These are phyloP conservation scores for Zygogramma bicolorata DNA, from an alignment of 2,888 invertebrate species.

Conservation along the genomic window DNA sequence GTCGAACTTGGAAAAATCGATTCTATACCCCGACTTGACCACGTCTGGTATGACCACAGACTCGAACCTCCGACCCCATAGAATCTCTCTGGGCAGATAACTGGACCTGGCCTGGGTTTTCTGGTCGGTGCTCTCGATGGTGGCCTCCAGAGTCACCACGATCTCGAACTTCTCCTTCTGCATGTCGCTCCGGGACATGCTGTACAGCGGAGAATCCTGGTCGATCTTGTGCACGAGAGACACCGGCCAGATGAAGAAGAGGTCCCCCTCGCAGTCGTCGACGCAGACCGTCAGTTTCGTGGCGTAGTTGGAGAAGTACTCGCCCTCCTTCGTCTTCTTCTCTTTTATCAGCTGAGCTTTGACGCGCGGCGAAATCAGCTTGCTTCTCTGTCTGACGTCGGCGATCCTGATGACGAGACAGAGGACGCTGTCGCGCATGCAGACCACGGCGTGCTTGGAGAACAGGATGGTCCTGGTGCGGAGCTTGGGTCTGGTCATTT, in stretches of 20 bases:
- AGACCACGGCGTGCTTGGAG: constrained; percentile 85
- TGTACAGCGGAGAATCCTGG: constrained; percentile 86
- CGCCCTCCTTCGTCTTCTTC: constrained; percentile 84
- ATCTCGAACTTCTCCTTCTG: constrained; percentile 34
- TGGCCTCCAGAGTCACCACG: constrained; percentile 41
- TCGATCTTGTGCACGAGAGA: constrained; percentile 93
- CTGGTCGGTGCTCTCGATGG: constrained; percentile 88
- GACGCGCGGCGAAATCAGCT: constrained; percentile 89
- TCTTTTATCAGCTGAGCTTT: constrained; percentile 83
- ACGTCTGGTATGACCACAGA: constrained; percentile 80
- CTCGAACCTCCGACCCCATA: constrained; percentile 91
- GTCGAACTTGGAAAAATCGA: constrained; percentile 89
- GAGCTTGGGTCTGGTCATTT: constrained; percentile 90
- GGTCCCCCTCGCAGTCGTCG: constrained; percentile 86
- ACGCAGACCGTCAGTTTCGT: constrained; percentile 74
- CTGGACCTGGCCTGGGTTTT: constrained; percentile 85
- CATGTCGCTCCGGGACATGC: constrained; percentile 79
- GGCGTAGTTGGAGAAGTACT: constrained; percentile 83
- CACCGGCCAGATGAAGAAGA: constrained; percentile 97
- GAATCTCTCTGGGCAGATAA: constrained; percentile 81
- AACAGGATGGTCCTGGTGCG: constrained; percentile 91
- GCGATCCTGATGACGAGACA: constrained; percentile 90
- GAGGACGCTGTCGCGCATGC: constrained; percentile 82
- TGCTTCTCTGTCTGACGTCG: constrained; percentile 81
- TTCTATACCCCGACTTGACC: constrained; percentile 77